These are phyloP conservation scores for Oreochromis tanganicae DNA, from an alignment of 2,113 vertebrate species.

Conservation along the genomic window DNA sequence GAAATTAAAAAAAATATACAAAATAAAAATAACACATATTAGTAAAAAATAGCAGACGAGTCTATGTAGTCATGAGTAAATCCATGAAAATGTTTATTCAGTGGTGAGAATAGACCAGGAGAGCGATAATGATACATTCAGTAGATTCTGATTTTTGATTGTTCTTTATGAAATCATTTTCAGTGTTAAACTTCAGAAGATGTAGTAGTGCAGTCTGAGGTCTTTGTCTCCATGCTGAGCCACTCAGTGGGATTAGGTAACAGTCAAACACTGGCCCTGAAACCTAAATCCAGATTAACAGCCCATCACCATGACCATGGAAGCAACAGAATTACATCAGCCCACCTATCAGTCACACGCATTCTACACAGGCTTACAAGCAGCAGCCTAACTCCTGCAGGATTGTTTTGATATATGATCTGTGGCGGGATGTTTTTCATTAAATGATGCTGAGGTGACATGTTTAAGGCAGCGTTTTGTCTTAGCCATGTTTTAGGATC, in stretches of 20 bases:
- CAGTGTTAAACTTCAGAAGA: neutral
- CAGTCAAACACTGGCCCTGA: slow-evolving; percentile 35
- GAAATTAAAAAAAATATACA: neutral
- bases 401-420: slow-evolving; percentile 25
- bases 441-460: slow-evolving; percentile 16
- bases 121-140: fast-evolving
- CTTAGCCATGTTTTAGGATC: neutral
- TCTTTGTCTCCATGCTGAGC: slow-evolving; percentile 24
- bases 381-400: neutral
- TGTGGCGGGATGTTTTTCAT: neutral
- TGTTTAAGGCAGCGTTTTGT: neutral
- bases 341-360: slow-evolving; percentile 51
- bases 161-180: neutral
- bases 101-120: neutral
- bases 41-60: neutral
- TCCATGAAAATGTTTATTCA: neutral
- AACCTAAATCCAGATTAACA: slow-evolving; percentile 67
- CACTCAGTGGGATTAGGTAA: slow-evolving; percentile 52
- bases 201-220: neutral
- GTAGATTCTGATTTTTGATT: neutral
- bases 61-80: fast-evolving
- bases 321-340: slow-evolving; percentile 43
- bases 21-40: neutral
- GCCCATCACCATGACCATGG: slow-evolving; percentile 21
- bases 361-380: neutral